phyloP scores from a whole-genome alignment of 2,888 invertebrate species.

The Mellilla xanthometata region DNA sequence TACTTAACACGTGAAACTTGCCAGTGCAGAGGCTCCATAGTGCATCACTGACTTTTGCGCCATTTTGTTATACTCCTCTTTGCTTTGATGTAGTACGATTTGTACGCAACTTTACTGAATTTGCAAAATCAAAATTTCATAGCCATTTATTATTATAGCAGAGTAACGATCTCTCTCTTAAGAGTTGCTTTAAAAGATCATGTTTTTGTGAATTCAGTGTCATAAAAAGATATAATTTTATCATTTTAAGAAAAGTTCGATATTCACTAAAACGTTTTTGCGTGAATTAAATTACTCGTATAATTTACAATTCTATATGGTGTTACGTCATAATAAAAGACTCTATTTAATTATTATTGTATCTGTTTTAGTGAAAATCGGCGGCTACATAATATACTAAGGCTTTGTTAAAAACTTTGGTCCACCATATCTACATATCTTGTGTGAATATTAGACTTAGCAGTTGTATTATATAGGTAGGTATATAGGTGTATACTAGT shows the following conservation, averaged over 20 bases:
- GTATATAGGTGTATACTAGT: conserved; percentile 42
- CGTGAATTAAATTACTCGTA: no score
- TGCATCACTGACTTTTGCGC: conserved; percentile 48
- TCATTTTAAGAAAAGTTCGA: no score
- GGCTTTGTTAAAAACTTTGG: conserved; percentile 60
- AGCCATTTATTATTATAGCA: no score
- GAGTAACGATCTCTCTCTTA: no score
- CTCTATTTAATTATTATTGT: no score
- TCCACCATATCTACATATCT: conserved; percentile 59
- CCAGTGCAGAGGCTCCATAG: conserved; percentile 62
- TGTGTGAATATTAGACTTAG: conserved; percentile 74
- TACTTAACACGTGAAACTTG: conserved; percentile 87
- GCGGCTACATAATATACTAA: conserved; percentile 2
- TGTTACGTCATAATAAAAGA: no score
- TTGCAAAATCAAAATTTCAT: no score
- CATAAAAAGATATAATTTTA: no score
- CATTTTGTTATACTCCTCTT: conserved; percentile 63
- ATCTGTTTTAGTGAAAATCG: not conserved
- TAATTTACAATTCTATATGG: no score
- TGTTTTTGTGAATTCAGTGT: not conserved
- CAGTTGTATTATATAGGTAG: conserved; percentile 72
- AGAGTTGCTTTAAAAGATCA: no score
- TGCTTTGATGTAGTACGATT: conserved; percentile 19
- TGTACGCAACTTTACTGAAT: no score
- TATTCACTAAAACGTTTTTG: no score